These are phyloP conservation scores for Ariopsis seemanni DNA, from an alignment of 2,113 vertebrate genomes.

Conservation along the genomic window DNA sequence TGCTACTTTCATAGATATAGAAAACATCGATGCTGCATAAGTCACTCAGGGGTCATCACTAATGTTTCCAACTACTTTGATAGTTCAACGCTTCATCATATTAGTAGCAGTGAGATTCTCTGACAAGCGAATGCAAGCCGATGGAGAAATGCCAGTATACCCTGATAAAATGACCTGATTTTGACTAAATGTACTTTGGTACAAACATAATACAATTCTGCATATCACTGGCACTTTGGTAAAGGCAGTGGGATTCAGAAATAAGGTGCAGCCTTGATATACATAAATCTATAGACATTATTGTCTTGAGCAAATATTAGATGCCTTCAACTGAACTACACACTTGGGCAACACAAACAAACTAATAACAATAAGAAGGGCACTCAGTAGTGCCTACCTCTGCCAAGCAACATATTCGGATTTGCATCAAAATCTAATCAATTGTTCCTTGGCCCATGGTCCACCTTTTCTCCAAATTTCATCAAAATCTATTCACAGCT, in stretches of 20 bases:
- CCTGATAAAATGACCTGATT: not conserved
- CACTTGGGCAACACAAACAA: not conserved
- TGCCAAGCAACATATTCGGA: too few relatives aligned
- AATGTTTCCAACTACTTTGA: not conserved
- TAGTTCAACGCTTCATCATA: not conserved
- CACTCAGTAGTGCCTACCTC: too few relatives aligned
- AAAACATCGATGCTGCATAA: not conserved
- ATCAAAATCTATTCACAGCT: too few relatives aligned
- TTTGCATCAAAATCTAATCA: too few relatives aligned
- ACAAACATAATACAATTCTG: not conserved
- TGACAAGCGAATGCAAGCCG: not conserved
- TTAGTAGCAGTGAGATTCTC: not conserved
- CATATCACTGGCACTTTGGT: not conserved
- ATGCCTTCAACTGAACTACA: too few relatives aligned
- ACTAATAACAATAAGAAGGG: not conserved
- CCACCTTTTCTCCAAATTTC: too few relatives aligned
- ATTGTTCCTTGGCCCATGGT: too few relatives aligned
- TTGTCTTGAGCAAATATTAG: too few relatives aligned
- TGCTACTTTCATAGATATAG: not conserved
- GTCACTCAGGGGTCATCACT: not conserved
- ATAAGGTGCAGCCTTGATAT: too few relatives aligned
- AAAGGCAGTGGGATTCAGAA: not conserved
- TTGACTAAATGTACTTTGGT: not conserved
- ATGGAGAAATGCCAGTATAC: not conserved
- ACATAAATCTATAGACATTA: too few relatives aligned